Evolutionary conservation across 2,888 invertebrate species (phyloP).

Genomic region (Synanthedon myopaeformis): DNA sequence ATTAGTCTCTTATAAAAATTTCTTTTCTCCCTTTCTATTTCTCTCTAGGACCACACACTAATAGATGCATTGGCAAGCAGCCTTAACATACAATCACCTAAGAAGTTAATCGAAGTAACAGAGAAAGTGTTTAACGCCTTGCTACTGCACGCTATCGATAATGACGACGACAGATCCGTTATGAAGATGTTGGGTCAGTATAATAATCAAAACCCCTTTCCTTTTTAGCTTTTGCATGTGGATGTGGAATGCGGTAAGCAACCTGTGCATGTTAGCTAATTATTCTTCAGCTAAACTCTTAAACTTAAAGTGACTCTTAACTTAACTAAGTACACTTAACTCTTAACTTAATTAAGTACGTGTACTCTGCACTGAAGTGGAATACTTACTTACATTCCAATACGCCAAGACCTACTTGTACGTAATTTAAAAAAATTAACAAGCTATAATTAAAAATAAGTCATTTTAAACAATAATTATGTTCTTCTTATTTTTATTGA

Average conservation of each 20-base stretch:
- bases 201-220: neutral
- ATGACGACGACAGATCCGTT: slow-evolving; percentile 37
- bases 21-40: neutral
- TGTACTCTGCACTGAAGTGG: too few species aligned
- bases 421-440: too few species aligned
- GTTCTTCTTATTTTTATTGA: too few species aligned
- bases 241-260: neutral
- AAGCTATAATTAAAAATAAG: too few species aligned
- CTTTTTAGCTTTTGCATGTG: neutral
- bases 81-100: slow-evolving; percentile 66
- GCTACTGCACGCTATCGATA: slow-evolving; percentile 48
- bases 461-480: too few species aligned
- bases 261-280: neutral
- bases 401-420: too few species aligned
- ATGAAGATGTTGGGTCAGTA: slow-evolving; percentile 45
- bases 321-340: too few species aligned
- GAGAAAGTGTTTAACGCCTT: slow-evolving; percentile 50
- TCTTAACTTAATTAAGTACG: too few species aligned
- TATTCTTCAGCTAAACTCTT: neutral
- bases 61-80: slow-evolving; percentile 68
- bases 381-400: too few species aligned
- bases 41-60: slow-evolving; percentile 56
- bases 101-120: slow-evolving; percentile 46
- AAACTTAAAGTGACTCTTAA: too few species aligned
- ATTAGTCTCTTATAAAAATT: neutral